Conservation (phyloP, 2,888 invertebrate species). For the Heteromurus nitidus region DNA sequence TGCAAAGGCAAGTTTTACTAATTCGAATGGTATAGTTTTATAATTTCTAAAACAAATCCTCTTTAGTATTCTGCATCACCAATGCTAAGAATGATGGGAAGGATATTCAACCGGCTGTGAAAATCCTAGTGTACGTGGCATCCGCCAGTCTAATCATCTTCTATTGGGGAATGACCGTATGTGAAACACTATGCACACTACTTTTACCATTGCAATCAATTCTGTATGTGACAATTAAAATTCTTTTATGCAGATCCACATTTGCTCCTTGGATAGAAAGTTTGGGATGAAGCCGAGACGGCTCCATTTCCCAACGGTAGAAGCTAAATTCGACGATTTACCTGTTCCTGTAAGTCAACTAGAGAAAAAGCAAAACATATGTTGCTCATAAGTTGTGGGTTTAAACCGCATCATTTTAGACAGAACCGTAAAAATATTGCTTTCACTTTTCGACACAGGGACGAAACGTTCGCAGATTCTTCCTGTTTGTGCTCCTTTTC, state of each 20-base stretch:
- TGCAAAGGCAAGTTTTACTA: not conserved
- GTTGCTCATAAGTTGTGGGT: not conserved
- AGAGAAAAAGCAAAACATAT: no score
- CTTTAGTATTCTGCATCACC: slow-evolving; percentile 32
- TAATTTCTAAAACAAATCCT: no score
- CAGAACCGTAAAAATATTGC: not conserved
- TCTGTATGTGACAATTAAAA: not conserved
- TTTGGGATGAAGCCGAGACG: slow-evolving; percentile 60
- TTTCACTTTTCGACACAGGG: slow-evolving; percentile 9
- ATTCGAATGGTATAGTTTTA: not conserved
- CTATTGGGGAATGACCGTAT: slow-evolving; percentile 59
- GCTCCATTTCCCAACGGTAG: slow-evolving; percentile 53
- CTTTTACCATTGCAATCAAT: not conserved
- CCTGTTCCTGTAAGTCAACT: slow-evolving; percentile 62
- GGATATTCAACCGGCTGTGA: slow-evolving; percentile 15
- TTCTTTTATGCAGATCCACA: slow-evolving; percentile 31
- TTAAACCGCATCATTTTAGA: not conserved
- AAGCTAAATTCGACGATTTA: slow-evolving; percentile 52
- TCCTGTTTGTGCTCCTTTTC: slow-evolving; percentile 25
- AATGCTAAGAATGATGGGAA: slow-evolving; percentile 28
- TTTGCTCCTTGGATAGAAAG: slow-evolving; percentile 42
- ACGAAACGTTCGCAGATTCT: slow-evolving; percentile 31
- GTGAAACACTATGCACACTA: not conserved
- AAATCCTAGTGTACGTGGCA: slow-evolving; percentile 29
- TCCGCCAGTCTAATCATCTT: slow-evolving; percentile 36